Base-by-base conservation (phyloP, 37 sponge, comb jelly and placozoan species). In the Geodia barretti region DNA sequence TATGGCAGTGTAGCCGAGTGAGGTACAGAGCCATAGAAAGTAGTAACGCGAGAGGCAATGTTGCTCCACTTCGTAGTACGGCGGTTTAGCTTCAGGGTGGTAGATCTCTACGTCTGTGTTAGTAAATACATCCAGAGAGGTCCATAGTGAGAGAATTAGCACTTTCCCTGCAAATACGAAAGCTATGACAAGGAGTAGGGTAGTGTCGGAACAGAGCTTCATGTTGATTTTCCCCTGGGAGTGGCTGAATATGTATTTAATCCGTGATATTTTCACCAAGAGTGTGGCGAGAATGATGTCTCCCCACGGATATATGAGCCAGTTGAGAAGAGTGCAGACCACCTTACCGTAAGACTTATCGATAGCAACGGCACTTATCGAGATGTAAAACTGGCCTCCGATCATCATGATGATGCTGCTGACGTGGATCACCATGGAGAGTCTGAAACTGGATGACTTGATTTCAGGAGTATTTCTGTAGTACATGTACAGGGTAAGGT, bases 211-310 rank as follows among this genome's bases (percentile, higher is more conserved):
- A 19, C 78, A 78, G 14, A 28, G 24, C 3, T 25, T 38, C 25
- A 24, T 43, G 28, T 23, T 29, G n/a, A n/a, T n/a, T n/a, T n/a
- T n/a, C n/a, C 24, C 41, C n/a, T 43, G 43, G 28, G 41, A 72
- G 2, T 38, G 21, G 21, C 24, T 72, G 14, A 80, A 80, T 8
- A 80, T 69, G 23, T 41, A 58, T 2, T 68, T 54, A 20, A 80
- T 40, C 4, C 80, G 34, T 26, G 69, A 25, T 14, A 60, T 40
- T 58, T 68, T 67, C 2, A 60, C 41, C 7, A 80, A 70, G 21
- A 80, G 25, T 47, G 80, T 80, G 1, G 36, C 24, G 4, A 80
- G 31, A 1, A 69, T 29, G 21, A 80, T 30, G 54, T 68, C 42
- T n/a, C n/a, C n/a, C n/a, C n/a, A n/a, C n/a, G n/a, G n/a, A n/a